Evolutionary conservation across 2,797 vertebrate species (phyloP).

Genomic region (Xerus rutilus): DNA sequence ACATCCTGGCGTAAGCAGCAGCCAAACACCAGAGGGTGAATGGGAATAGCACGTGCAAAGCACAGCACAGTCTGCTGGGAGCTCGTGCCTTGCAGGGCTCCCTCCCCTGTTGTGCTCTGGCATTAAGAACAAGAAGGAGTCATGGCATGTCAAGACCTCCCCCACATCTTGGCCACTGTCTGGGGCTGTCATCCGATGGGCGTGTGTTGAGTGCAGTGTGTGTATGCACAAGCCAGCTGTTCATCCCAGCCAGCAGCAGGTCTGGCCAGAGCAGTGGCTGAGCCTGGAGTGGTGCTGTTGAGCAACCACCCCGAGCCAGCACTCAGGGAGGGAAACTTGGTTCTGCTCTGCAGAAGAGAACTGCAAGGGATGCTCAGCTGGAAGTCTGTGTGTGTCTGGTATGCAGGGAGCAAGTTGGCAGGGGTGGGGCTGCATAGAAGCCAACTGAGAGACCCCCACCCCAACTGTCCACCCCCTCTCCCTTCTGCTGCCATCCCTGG

Average conservation of each 20-base stretch:
- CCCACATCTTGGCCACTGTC: no score
- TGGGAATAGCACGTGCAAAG: background rate
- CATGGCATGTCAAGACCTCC: background rate
- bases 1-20: background rate
- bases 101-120: no score
- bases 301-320: background rate
- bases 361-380: background rate
- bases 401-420: background rate
- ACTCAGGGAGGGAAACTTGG: no score
- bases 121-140: no score
- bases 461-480: background rate
- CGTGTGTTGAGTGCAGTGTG: no score
- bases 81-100: no score
- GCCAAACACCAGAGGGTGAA: background rate
- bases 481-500: background rate
- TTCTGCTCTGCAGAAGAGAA: no score
- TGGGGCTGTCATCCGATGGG: background rate
- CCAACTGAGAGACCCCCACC: background rate
- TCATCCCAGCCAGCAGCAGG: background rate
- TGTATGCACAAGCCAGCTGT: background rate
- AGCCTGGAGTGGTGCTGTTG: background rate
- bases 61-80: no score
- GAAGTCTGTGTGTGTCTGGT: background rate
- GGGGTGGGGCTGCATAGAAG: background rate
- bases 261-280: background rate